Evolutionary conservation across 1,140 invertebrate genomes (phyloP).

Genomic region (Muscidifurax raptorellus): DNA sequence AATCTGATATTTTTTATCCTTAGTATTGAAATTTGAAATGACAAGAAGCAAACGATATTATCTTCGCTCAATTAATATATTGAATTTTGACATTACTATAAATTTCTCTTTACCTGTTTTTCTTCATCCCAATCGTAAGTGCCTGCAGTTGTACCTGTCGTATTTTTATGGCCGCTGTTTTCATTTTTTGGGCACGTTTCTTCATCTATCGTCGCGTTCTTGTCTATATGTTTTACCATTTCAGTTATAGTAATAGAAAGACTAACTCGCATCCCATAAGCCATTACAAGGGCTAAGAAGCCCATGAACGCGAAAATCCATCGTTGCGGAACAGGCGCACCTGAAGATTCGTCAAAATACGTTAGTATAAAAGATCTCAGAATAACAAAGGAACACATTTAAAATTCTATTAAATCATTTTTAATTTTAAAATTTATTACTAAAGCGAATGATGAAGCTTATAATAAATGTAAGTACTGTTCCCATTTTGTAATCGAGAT

Average conservation of each 20-base stretch:
- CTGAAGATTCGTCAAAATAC: conserved; percentile 64
- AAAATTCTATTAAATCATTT: not conserved
- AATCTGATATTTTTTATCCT: not conserved
- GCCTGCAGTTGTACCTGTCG: not conserved
- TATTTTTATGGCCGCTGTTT: not conserved
- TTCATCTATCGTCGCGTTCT: not conserved
- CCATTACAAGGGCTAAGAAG: conserved; percentile 88
- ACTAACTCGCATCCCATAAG: conserved; percentile 92
- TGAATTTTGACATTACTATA: not conserved
- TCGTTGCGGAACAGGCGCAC: conserved; percentile 82
- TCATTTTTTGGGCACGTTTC: not conserved
- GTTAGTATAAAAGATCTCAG: not conserved
- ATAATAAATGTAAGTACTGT: not conserved
- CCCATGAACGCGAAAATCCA: conserved; percentile 89
- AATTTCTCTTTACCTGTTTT: conserved; percentile 23
- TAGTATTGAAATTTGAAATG: not conserved
- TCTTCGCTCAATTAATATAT: not conserved
- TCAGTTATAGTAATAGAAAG: conserved; percentile 93
- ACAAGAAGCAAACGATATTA: not conserved
- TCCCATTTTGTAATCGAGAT: too few relatives aligned
- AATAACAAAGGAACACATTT: not conserved
- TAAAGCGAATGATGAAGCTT: not conserved
- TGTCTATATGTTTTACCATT: conserved; percentile 79
- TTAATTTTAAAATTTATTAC: not conserved
- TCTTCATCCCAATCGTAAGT: conserved; percentile 44